Conservation (phyloP, 2,888 invertebrate species). For the Drosophila barbarae region DNA sequence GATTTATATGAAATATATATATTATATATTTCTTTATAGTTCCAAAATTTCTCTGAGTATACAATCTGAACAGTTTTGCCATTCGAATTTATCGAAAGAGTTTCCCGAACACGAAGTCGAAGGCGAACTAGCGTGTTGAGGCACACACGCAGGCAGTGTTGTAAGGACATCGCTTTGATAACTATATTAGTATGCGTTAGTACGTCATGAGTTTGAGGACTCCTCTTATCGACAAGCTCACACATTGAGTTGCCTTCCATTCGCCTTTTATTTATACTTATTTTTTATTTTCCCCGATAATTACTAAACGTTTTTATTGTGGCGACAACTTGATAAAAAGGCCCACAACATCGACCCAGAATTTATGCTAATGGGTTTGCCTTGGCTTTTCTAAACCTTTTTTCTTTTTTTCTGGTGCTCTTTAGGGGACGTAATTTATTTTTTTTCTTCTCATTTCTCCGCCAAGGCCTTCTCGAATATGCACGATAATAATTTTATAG, state of each 20-base stretch:
- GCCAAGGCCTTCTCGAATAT: constrained; percentile 42
- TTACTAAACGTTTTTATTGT: constrained; percentile 70
- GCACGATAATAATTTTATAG: constrained; percentile 72
- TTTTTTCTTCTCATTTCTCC: constrained; percentile 2
- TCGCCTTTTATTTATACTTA: constrained; percentile 23
- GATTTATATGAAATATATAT: not conserved
- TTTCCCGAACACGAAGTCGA: constrained; percentile 49
- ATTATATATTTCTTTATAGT: not conserved
- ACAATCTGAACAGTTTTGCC: constrained; percentile 53
- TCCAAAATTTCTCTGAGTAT: not conserved
- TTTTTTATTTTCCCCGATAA: constrained; percentile 52
- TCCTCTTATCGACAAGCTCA: constrained; percentile 53
- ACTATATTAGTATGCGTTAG: constrained; percentile 53
- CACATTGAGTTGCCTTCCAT: constrained; percentile 37
- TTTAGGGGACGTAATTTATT: constrained; percentile 10
- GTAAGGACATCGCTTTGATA: constrained; percentile 56
- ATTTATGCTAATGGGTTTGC: constrained; percentile 62
- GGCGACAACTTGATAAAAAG: constrained; percentile 59
- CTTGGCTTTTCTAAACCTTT: constrained; percentile 26
- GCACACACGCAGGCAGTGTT: constrained; percentile 31
- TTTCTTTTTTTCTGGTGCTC: not conserved
- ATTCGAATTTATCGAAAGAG: constrained; percentile 70
- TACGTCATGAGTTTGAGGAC: constrained; percentile 5
- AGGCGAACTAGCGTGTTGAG: constrained; percentile 64
- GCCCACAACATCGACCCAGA: constrained; percentile 6